Evolutionary conservation across 2,797 vertebrate genomes (phyloP).

Genomic region (Ficedula albicollis): DNA sequence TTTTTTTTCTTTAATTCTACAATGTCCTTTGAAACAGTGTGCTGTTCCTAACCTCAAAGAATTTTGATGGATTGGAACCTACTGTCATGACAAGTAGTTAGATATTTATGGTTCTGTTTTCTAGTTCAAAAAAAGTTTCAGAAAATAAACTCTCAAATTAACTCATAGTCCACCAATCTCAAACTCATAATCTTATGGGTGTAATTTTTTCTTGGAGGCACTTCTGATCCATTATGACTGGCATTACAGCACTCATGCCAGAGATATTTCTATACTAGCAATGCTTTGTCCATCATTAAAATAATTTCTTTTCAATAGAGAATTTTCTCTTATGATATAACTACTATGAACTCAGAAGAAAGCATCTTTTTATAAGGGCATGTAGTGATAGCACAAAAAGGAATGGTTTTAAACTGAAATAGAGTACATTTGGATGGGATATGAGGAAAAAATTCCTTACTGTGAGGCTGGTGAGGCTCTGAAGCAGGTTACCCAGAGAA

Average conservation of each 20-base stretch:
- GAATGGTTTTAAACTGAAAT: neutral
- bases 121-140: neutral
- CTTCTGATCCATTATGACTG: neutral
- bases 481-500: neutral
- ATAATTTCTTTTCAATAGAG: neutral
- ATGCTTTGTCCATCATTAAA: neutral
- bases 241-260: neutral
- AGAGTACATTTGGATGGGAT: rapidly evolving
- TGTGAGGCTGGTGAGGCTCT: too few species aligned
- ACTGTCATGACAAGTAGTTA: neutral
- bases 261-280: neutral
- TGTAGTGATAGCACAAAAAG: neutral
- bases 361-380: neutral
- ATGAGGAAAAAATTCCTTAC: neutral
- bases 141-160: neutral
- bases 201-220: neutral
- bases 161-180: neutral
- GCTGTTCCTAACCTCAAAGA: neutral
- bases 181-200: neutral
- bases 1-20: neutral
- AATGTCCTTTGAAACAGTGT: neutral
- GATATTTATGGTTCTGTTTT: neutral
- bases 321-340: neutral
- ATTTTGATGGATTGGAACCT: neutral
- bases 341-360: neutral